phyloP scores from a whole-genome alignment of 2,797 vertebrate species.

The Paedocypris micromegethes region DNA sequence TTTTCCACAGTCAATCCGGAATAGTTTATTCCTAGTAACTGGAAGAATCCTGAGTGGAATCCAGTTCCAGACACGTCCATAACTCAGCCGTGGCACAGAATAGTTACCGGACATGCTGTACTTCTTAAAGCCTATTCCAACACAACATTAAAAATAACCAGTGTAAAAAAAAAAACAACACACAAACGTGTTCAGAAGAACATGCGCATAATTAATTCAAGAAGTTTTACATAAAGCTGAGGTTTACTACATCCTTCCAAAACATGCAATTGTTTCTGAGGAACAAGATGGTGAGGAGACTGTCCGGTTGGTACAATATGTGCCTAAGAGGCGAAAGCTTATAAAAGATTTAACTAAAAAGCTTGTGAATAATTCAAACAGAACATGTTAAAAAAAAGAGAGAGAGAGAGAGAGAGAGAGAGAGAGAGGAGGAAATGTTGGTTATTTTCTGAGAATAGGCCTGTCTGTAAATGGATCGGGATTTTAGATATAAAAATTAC shows the following conservation, averaged over 20 bases:
- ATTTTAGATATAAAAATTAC: too few species aligned
- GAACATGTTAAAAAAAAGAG: too few species aligned
- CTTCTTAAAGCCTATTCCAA: constrained; percentile 7
- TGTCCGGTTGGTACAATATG: too few species aligned
- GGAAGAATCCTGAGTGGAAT: not conserved
- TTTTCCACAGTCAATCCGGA: not conserved
- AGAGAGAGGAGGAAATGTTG: too few species aligned
- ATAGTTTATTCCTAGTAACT: constrained; percentile 2
- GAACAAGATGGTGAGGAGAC: too few species aligned
- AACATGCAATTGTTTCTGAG: not conserved
- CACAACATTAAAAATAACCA: not conserved
- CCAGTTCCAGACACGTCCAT: constrained; percentile 1
- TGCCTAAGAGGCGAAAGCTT: too few species aligned
- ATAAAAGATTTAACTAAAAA: too few species aligned
- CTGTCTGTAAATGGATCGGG: too few species aligned
- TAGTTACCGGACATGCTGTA: constrained; percentile 9
- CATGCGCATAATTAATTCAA: constrained; percentile 11
- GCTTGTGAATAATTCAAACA: too few species aligned
- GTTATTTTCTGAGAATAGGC: too few species aligned
- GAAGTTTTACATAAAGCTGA: constrained; percentile 3
- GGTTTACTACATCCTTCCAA: not conserved
- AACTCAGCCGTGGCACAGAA: not conserved
- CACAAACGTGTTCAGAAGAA: not conserved
- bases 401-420: too few species aligned
- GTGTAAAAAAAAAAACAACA: not conserved